A percentile compares a stretch with the other conserved stretches of the same genome.
Conservation (phyloP, 2,888 invertebrate species). For the Ferdinandea cuprea region DNA sequence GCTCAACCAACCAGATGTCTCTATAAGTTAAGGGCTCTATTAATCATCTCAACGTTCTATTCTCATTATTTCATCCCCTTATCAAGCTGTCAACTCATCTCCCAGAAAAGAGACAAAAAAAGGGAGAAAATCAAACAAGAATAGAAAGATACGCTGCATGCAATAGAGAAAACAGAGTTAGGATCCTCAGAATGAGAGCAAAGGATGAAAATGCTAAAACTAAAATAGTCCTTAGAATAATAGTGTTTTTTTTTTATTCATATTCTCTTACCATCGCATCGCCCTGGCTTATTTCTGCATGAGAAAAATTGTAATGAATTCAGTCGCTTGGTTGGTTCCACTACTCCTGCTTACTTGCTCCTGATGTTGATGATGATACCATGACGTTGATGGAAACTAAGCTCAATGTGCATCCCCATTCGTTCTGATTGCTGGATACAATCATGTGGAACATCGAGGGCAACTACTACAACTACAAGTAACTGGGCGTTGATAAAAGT, state of each 20-base stretch:
- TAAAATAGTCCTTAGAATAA: conserved; percentile 74
- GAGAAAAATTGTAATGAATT: conserved; percentile 71
- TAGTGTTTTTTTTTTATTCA: conserved; percentile 45
- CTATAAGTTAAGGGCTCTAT: conserved; percentile 72
- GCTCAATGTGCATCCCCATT: conserved; percentile 68
- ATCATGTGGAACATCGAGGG: conserved; percentile 72
- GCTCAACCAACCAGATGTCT: conserved; percentile 65
- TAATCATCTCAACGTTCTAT: conserved; percentile 74
- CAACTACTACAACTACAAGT: conserved; percentile 25
- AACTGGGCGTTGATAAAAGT: conserved; percentile 52
- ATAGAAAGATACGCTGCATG: conserved; percentile 55
- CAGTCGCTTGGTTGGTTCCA: conserved; percentile 66
- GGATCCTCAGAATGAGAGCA: conserved; percentile 57
- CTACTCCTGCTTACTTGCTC: conserved; percentile 34
- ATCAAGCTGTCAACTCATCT: conserved; percentile 74
- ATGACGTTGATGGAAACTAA: conserved; percentile 75
- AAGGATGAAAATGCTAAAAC: conserved; percentile 72
- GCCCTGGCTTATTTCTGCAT: conserved; percentile 72
- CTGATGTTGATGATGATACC: conserved; percentile 72
- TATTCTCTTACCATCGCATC: conserved; percentile 35
- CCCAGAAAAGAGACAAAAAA: conserved; percentile 41
- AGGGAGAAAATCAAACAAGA: conserved; percentile 30
- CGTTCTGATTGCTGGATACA: conserved; percentile 71
- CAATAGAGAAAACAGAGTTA: conserved; percentile 51
- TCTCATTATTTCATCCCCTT: conserved; percentile 75